A percentile compares a stretch with the other conserved stretches of the same genome.
Conservation (phyloP, 2,888 invertebrate species). For the Xylota segnis region DNA sequence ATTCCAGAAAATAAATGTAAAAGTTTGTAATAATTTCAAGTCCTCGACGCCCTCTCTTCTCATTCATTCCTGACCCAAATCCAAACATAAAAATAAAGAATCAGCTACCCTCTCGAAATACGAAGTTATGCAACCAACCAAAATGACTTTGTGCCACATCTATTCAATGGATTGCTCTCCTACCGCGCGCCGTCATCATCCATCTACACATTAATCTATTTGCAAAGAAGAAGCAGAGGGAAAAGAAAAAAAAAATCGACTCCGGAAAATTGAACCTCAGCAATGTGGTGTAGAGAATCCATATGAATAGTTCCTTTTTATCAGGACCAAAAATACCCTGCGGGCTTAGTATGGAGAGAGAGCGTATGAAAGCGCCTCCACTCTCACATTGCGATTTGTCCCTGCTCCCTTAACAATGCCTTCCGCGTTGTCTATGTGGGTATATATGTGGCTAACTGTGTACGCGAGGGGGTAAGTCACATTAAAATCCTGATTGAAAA, state of each 20-base stretch:
- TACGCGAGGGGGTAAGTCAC: constrained; percentile 15
- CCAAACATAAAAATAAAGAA: constrained; percentile 1
- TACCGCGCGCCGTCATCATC: constrained; percentile 1
- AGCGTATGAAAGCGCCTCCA: constrained; percentile 54
- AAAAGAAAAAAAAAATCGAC: constrained; percentile 53
- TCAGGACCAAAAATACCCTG: constrained; percentile 61
- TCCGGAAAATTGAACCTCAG: constrained; percentile 67
- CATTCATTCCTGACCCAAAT: constrained; percentile 35
- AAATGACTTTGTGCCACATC: constrained; percentile 63
- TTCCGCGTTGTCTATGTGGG: not conserved
- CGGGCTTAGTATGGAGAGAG: constrained; percentile 37
- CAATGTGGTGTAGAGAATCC: constrained; percentile 51
- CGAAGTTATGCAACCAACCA: constrained; percentile 58
- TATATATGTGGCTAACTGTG: not conserved
- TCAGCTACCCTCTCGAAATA: constrained; percentile 17
- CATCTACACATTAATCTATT: constrained; percentile 65
- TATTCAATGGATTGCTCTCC: constrained; percentile 53
- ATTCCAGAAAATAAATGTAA: constrained; percentile 41
- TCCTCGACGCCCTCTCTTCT: not conserved
- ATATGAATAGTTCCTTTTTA: constrained; percentile 68
- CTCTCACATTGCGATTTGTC: constrained; percentile 38
- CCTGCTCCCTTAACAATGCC: constrained; percentile 41
- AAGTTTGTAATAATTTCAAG: constrained; percentile 38
- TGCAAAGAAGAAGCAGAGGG: constrained; percentile 41
- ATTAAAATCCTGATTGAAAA: constrained; percentile 70